Percentiles rank a stretch among this genome's conserved stretches.
Conservation (phyloP, 2,888 invertebrate genomes). For the Drosophila niveifrons region DNA sequence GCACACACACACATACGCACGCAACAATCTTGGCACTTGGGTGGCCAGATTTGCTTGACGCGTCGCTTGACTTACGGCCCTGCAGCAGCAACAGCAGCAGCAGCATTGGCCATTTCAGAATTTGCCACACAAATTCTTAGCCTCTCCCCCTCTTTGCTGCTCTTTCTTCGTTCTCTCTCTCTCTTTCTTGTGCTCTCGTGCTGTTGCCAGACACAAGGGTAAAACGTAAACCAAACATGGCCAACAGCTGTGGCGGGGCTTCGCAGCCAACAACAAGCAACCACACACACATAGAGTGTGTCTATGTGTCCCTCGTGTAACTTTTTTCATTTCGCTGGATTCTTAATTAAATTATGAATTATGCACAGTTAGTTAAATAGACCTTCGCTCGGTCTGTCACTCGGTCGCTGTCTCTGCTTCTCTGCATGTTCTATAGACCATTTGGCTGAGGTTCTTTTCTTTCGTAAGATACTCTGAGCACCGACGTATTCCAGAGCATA, state of each 20-base stretch:
- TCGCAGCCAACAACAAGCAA: conserved; percentile 36
- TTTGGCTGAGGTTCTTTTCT: conserved; percentile 24
- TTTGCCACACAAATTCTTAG: conserved; percentile 30
- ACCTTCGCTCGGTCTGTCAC: conserved; percentile 56
- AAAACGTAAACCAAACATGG: conserved; percentile 61
- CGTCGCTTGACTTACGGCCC: conserved; percentile 64
- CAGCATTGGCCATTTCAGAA: conserved; percentile 62
- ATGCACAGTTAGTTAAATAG: conserved; percentile 84
- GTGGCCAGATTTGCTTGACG: conserved; percentile 71
- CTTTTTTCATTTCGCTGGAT: conserved; percentile 83
- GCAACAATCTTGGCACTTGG: conserved; percentile 61
- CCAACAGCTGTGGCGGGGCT: conserved; percentile 76
- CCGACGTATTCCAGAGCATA: conserved; percentile 37
- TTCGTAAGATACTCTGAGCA: conserved; percentile 31
- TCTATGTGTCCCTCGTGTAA: conserved; percentile 77
- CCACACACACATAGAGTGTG: conserved; percentile 27
- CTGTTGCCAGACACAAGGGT: conserved; percentile 52
- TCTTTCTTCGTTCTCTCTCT: background rate
- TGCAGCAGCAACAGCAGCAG: conserved; percentile 54
- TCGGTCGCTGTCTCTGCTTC: conserved; percentile 6
- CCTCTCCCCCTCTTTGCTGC: background rate
- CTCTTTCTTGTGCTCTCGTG: background rate
- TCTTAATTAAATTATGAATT: conserved; percentile 85
- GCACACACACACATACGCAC: conserved; percentile 8
- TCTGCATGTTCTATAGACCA: background rate